Conservation (phyloP, 2,797 vertebrate genomes). For the Onychomys leucogaster region DNA sequence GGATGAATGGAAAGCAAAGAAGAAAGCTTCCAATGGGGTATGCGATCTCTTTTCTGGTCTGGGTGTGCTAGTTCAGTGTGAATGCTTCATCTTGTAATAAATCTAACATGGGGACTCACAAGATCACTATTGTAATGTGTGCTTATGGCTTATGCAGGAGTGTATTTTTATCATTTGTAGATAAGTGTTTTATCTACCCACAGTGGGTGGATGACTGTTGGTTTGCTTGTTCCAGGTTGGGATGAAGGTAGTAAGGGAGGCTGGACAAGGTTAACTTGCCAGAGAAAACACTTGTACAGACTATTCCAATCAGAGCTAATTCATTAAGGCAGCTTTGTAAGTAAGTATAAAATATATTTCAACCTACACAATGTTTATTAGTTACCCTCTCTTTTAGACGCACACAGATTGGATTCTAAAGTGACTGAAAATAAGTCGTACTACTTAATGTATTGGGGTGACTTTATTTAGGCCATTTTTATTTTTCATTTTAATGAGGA, state of each 20-base stretch:
- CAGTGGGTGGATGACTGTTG: constrained; percentile 78
- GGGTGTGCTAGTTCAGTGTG: constrained; percentile 29
- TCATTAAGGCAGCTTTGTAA: constrained; percentile 81
- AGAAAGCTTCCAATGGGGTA: constrained; percentile 96
- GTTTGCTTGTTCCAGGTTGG: constrained; percentile 83
- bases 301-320: constrained; percentile 81
- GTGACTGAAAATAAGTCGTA: constrained; percentile 64
- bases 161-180: constrained; percentile 65
- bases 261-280: constrained; percentile 80
- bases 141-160: constrained; percentile 49
- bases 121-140: constrained; percentile 4
- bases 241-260: constrained; percentile 81
- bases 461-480: not conserved
- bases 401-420: constrained; percentile 44
- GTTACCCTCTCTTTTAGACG: constrained; percentile 68
- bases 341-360: constrained; percentile 80
- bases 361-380: constrained; percentile 71
- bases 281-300: constrained; percentile 81
- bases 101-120: constrained; percentile 40
- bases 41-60: constrained; percentile 67
- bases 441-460: constrained; percentile 19
- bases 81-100: not conserved
- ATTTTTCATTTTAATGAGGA: not conserved
- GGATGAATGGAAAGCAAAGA: constrained; percentile 99
- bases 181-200: constrained; percentile 77